Base-by-base conservation (phyloP, 2,888 invertebrate species). In the Callimorpha dominula region DNA sequence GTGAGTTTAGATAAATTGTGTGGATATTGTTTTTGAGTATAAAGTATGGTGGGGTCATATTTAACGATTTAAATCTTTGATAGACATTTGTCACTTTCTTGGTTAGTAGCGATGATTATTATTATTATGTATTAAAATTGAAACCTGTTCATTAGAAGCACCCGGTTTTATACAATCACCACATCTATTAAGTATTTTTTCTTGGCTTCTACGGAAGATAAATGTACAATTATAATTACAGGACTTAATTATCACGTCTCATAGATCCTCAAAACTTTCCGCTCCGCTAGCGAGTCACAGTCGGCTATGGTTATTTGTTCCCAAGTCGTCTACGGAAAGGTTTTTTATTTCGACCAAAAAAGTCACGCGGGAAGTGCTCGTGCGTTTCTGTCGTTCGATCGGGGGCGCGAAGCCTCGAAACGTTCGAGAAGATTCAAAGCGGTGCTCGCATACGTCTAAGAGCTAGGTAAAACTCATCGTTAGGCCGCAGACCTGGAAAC, bases 121-220 rank as follows among this genome's bases (percentile, higher is more conserved):
- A 86, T 83, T 75, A 86, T 83, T 75, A 86, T 77, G 85, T 81
- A 88, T 88, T 84, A 85, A 85, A 85, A 86, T 86, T 80, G 81
- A 81, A 89, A 86, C 81, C 82, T 78, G 82, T 83, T 83, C 80
- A 79, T 84, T 83, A 85, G 83, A 88, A 89, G 89, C 90, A 89
- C 88, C 90, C 81, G 85, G 86, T 86, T 85, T 85, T 85, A 84
- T 81, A 84, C 77, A 74, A 79, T 77, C 78, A 71, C 73, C 79
- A 77, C 70, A 70, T 78, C 80, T 83, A 78, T 70, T 73, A 73
- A 77, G 67, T 77, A 78, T 77, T 76, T 79, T 72, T 76, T 71
- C 69, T 74, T 65, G 80, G 78, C 80, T 76, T 76, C 72, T 77
- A 77, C 70, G 70, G 68, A 76, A 79, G 73, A 73, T 76, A 80